Evolutionary conservation across 2,888 invertebrate genomes (phyloP), one percentile per base, ranked within the genome.

Genomic region (Drosophila antonietae): DNA sequence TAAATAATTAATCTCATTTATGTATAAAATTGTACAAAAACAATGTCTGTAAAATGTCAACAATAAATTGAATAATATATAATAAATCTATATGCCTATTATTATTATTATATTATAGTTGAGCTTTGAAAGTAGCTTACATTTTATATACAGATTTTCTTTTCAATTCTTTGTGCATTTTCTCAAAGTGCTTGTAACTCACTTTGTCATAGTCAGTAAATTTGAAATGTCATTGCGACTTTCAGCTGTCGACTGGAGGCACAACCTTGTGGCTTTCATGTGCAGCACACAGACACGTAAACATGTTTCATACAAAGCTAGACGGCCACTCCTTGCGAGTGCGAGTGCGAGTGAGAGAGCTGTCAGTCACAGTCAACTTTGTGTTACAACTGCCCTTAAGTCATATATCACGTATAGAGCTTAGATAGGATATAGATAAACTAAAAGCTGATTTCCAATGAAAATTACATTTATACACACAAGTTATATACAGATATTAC

Each of bases 161-260:
- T 74, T 78, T 74, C 67, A 78, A 65, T 74, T 71, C 66, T 28
- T 67, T 52, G 69, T 57, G 71, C 65, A 88, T 73, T 83, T 72
- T 73, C 28, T 83, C 73, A 83, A 81, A 89, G 81, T 84, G 87
- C 84, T 78, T 87, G 87, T 87, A 87, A 87, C 83, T 83, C 84
- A 83, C 87, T 87, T 83, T 89, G 89, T 83, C 82, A 87, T 83
- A 88, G 81, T 75, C 81, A 73, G 89, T 88, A 86, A 88, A 88
- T 83, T 88, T 83, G 68, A 87, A 84, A 89, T 89, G 88, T 89
- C 83, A 89, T 73, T 81, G 85, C 72, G 64, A 77, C 70, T 76
- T 73, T 70, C 73, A 83, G 68, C 86, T 88, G 88, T 84, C 87
- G 72, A 68, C 71, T 68, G 68, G 68, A 63, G 69, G 64, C 56